Conservation (phyloP, 1,140 invertebrate species). For the Caenorhabditis remanei region DNA sequence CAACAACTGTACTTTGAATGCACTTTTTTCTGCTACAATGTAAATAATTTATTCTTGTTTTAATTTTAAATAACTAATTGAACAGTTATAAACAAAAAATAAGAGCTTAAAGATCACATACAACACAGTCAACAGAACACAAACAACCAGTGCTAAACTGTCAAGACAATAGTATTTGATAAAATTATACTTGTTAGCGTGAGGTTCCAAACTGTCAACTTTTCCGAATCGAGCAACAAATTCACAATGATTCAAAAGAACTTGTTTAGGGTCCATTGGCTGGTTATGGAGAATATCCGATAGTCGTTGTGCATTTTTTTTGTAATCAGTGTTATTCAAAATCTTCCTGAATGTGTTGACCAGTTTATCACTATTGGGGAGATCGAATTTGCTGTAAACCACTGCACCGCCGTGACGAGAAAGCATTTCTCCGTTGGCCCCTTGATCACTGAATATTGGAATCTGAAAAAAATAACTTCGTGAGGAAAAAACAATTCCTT, state of each 20-base stretch:
- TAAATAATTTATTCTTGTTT: constrained; percentile 9
- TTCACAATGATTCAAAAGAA: constrained; percentile 21
- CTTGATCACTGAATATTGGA: constrained; percentile 71
- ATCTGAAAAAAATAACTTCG: neutral
- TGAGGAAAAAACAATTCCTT: neutral
- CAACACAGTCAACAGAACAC: neutral
- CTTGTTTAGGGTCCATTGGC: constrained; percentile 14
- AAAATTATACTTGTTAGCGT: constrained; percentile 39
- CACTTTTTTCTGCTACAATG: neutral
- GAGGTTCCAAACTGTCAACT: constrained; percentile 20
- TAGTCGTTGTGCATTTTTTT: neutral
- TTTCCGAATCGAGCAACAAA: constrained; percentile 17
- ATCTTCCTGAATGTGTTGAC: neutral
- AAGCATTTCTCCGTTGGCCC: constrained; percentile 61
- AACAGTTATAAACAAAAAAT: neutral
- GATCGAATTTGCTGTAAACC: constrained; percentile 57
- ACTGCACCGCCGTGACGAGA: constrained; percentile 61
- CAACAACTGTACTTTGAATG: neutral
- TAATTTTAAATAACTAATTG: neutral
- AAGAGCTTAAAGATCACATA: neutral
- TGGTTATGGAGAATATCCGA: constrained; percentile 27
- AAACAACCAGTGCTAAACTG: constrained; percentile 19
- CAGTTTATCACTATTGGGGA: constrained; percentile 36
- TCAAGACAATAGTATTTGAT: constrained; percentile 50
- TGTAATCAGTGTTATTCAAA: neutral